Base-by-base conservation (phyloP, 2,888 invertebrate genomes). In the Auanema sp. region DNA sequence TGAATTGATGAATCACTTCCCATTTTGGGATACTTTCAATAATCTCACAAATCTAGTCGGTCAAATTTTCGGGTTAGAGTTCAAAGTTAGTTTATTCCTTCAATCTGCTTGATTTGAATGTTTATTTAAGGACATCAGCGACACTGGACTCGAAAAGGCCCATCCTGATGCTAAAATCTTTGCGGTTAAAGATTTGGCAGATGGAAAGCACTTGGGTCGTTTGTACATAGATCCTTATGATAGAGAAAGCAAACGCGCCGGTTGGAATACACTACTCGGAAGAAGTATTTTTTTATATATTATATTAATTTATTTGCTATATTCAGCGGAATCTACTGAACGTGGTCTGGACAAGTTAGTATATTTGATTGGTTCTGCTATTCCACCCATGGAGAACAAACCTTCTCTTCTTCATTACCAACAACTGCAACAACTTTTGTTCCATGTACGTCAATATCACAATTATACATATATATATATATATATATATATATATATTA, bases 21-120 rank as follows among this genome's bases (percentile, higher is more conserved):
- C 82, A 8, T 80, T 80, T 69, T 80, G 79, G 82, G 75, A 73
- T 6, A 82, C 82, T n/a, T 83, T 80, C 64, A 72, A 81, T 51
- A 81, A 79, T 54, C 61, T 79, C 40, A 55, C 65, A 12, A 58
- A 60, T 24, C 60, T 81, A 21, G 66, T 79, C 21, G 65, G 72
- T 2, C 76, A 78, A 57, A 65, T 81, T 42, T 75, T 81, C 65
- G 71, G 75, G 51, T 61, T 83, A 47, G 67, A 75, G 21, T 81
- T 82, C 58, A 66, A 72, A 69, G 76, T 75, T 25, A 8, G 23
- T 16, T 49, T 49, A 16, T 52, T 6, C 5, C 12, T 23, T 6
- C 24, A 5, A 23, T n/a, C n/a, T n/a, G n/a, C 52, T 4, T 18
- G 4, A 42, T 57, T 18, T 40, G 16, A 56, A 56, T 23, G 16